Percentiles rank a stretch among this genome's conserved stretches.
phyloP scores from a whole-genome alignment of 30 jellyfish, hydroid and myxozoan genomes.

The Aurelia aurita region DNA sequence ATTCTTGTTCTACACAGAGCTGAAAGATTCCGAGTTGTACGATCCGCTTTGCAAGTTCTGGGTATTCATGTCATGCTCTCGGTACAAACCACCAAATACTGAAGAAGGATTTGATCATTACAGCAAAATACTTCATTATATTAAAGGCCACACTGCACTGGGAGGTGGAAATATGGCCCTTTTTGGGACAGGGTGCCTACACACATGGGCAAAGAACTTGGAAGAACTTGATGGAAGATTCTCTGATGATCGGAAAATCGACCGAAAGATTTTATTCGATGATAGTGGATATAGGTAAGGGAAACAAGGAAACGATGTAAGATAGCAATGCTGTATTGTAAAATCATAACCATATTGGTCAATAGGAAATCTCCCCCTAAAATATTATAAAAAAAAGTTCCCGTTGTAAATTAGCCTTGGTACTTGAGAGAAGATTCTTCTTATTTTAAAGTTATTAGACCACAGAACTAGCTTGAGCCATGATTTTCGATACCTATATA shows the following conservation, averaged over 20 bases:
- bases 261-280: constrained; percentile 71
- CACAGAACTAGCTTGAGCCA: too few species aligned
- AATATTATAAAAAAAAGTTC: too few species aligned
- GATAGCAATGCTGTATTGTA: too few species aligned
- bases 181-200: constrained; percentile 95
- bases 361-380: too few species aligned
- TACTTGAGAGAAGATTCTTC: too few species aligned
- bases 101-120: constrained; percentile 59
- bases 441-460: too few species aligned
- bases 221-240: constrained; percentile 73
- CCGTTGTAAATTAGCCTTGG: too few species aligned
- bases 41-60: constrained; percentile 81
- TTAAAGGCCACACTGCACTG: constrained; percentile 90
- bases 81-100: constrained; percentile 76
- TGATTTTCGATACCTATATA: too few species aligned
- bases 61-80: constrained; percentile 94
- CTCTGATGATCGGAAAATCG: constrained; percentile 74
- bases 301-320: too few species aligned
- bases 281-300: constrained; percentile 90
- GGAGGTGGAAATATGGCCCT: constrained; percentile 96
- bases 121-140: constrained; percentile 59
- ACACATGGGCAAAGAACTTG: constrained; percentile 88
- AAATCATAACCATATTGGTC: too few species aligned
- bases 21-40: constrained; percentile 44
- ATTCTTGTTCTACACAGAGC: constrained; percentile 23